These are phyloP conservation scores for Uria lomvia DNA, from an alignment of 2,113 vertebrate genomes.

Conservation along the genomic window DNA sequence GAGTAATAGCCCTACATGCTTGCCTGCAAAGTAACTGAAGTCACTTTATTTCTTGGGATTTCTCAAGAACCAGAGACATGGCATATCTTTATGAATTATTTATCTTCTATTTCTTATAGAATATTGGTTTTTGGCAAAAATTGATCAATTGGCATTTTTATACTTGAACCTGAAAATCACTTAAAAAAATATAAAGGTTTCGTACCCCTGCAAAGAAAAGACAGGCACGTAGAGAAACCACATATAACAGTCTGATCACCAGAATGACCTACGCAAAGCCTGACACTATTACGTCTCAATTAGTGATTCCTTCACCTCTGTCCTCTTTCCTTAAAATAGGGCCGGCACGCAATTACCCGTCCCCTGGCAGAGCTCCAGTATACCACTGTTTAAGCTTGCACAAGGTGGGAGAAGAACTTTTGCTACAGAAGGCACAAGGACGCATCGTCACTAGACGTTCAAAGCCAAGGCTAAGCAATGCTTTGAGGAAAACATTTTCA, in stretches of 20 bases:
- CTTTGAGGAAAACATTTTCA: background rate
- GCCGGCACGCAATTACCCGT: background rate
- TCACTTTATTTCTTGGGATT: background rate
- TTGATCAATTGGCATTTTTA: background rate
- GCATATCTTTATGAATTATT: background rate
- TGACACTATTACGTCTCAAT: rapidly evolving
- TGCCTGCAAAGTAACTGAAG: background rate
- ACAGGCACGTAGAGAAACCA: background rate
- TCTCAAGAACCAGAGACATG: background rate
- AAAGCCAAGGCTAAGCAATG: background rate
- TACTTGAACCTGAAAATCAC: background rate
- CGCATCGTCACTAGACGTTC: background rate
- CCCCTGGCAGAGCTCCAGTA: background rate
- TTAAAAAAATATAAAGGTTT: background rate
- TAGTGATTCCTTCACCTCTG: background rate
- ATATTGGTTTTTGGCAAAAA: background rate
- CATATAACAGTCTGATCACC: background rate
- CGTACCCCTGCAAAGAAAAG: background rate
- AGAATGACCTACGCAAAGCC: background rate
- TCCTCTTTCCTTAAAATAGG: background rate
- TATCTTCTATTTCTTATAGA: background rate
- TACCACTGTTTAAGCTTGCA: background rate
- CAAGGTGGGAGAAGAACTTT: background rate
- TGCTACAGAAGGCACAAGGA: background rate
- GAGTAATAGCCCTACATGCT: background rate